Conservation (phyloP, 2,113 vertebrate species). For the Pseudorhombus dupliciocellatus region DNA sequence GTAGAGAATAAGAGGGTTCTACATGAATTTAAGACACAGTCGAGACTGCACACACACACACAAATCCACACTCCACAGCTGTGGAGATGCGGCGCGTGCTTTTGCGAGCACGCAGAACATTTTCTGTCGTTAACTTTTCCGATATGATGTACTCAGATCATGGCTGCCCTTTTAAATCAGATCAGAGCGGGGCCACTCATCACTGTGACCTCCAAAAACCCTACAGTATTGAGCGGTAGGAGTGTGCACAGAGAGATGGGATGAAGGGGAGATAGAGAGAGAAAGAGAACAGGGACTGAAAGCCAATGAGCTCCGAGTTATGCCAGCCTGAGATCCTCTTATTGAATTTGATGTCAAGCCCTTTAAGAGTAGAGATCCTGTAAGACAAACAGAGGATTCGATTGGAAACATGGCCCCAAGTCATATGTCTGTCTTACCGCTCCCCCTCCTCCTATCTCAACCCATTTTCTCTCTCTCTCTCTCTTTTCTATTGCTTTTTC, state of each 20-base stretch:
- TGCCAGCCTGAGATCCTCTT: slow-evolving; percentile 62
- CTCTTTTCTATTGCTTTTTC: slow-evolving; percentile 49
- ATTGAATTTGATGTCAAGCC: slow-evolving; percentile 78
- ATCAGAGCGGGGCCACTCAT: slow-evolving; percentile 29
- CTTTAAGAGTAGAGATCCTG: slow-evolving; percentile 71
- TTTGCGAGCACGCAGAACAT: slow-evolving; percentile 5
- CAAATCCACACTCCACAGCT: slow-evolving; percentile 7
- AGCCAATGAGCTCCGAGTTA: slow-evolving; percentile 62
- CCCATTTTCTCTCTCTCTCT: slow-evolving; percentile 34
- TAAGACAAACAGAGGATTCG: slow-evolving; percentile 79
- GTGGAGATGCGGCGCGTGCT: not conserved
- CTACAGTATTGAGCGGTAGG: slow-evolving; percentile 42
- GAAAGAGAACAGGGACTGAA: slow-evolving; percentile 49
- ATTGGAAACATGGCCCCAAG: slow-evolving; percentile 71
- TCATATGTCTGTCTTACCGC: slow-evolving; percentile 59
- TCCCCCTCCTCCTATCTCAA: slow-evolving; percentile 22
- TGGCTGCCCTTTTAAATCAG: slow-evolving; percentile 55
- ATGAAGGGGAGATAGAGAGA: slow-evolving; percentile 33
- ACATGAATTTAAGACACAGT: not conserved
- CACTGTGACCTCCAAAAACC: slow-evolving; percentile 60
- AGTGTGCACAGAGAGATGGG: slow-evolving; percentile 36
- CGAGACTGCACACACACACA: not conserved
- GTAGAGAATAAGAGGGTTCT: not conserved
- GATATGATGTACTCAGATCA: slow-evolving; percentile 30
- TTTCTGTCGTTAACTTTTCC: slow-evolving; percentile 25